Percentiles rank a stretch among this genome's conserved stretches.
Conservation (phyloP, 2,113 vertebrate genomes). For the Poeciliopsis retropinna region DNA sequence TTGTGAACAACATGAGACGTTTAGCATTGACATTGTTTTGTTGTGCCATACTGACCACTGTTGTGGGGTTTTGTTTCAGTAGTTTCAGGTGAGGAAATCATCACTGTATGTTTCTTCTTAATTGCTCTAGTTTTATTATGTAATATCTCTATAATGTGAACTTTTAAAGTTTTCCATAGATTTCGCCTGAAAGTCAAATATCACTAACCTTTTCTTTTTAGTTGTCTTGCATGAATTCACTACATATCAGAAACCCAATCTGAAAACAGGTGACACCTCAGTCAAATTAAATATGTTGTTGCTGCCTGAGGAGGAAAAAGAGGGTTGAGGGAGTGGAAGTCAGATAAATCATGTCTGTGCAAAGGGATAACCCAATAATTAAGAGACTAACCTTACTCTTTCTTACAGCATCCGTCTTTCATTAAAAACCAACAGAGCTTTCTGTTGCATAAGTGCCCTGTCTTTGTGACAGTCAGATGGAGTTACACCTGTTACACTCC, state of each 20-base stretch:
- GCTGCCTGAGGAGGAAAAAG: slow-evolving; percentile 19
- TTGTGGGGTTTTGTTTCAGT: no score
- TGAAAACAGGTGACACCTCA: slow-evolving; percentile 24
- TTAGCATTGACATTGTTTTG: no score
- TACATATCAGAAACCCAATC: background rate
- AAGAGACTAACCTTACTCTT: slow-evolving; percentile 73
- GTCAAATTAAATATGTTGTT: slow-evolving; percentile 22
- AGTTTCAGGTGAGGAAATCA: no score
- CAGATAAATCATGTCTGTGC: slow-evolving; percentile 36
- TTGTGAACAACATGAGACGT: no score
- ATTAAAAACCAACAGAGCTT: slow-evolving; percentile 13
- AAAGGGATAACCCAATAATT: slow-evolving; percentile 53
- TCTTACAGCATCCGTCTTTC: slow-evolving; percentile 31
- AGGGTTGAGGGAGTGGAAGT: slow-evolving; percentile 26
- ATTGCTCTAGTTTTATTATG: no score
- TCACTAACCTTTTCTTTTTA: no score
- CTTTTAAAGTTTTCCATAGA: no score
- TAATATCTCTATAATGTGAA: no score
- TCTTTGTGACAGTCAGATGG: slow-evolving; percentile 36
- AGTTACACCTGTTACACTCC: slow-evolving; percentile 50
- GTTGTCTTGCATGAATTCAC: background rate
- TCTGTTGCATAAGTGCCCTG: slow-evolving; percentile 17
- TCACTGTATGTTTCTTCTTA: no score
- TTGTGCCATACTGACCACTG: no score
- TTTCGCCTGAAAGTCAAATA: no score